These are phyloP conservation scores for Tupaia tana DNA, from an alignment of 2,113 vertebrate species.

Conservation along the genomic window DNA sequence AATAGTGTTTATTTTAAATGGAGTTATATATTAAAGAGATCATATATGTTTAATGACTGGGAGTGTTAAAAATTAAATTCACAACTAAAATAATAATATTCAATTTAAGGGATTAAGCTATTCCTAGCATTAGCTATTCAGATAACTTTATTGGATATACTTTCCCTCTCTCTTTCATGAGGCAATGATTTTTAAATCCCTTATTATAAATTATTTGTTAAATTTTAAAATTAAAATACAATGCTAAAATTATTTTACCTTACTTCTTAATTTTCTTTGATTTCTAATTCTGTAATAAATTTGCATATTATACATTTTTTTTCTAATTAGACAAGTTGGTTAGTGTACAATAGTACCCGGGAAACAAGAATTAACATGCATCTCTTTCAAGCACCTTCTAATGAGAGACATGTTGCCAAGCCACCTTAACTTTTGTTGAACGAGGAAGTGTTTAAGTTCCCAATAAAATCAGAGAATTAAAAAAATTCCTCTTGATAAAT, in stretches of 20 bases:
- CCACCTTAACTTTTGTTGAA: slow-evolving; percentile 8
- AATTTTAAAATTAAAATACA: neutral
- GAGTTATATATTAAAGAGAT: slow-evolving; percentile 4
- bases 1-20: slow-evolving; percentile 9
- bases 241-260: neutral
- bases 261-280: slow-evolving; percentile 32
- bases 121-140: neutral
- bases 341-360: neutral
- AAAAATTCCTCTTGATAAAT: neutral
- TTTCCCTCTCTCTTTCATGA: slow-evolving; percentile 22
- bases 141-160: neutral
- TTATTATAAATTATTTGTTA: neutral
- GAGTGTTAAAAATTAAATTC: slow-evolving; percentile 58
- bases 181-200: neutral
- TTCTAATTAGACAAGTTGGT: neutral
- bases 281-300: slow-evolving; percentile 11
- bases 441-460: neutral
- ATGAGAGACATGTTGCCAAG: neutral
- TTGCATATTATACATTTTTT: neutral
- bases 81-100: slow-evolving; percentile 9
- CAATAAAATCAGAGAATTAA: slow-evolving; percentile 8
- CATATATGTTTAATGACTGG: neutral
- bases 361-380: slow-evolving; percentile 19
- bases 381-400: slow-evolving; percentile 1
- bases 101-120: slow-evolving; percentile 45